Conservation (phyloP, 1,140 invertebrate species). For the Heliconius hewitsoni region DNA sequence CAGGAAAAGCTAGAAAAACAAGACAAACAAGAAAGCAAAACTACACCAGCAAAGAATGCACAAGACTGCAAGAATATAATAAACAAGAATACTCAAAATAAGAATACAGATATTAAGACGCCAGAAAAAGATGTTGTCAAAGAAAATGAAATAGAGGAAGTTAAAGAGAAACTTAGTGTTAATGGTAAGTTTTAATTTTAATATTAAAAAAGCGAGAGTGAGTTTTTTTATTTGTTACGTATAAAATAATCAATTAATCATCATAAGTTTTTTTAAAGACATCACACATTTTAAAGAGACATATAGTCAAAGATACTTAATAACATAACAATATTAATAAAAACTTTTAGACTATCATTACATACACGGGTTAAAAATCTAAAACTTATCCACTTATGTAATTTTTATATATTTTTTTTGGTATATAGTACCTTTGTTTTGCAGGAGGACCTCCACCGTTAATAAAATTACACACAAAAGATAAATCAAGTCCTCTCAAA, state of each 20-base stretch:
- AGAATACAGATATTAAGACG: constrained; percentile 10
- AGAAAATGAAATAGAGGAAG: constrained; percentile 34
- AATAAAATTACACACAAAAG: constrained; percentile 64
- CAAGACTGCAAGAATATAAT: constrained; percentile 22
- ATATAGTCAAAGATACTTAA: too few relatives aligned
- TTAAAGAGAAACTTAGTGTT: constrained; percentile 58
- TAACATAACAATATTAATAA: too few relatives aligned
- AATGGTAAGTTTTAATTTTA: constrained; percentile 53
- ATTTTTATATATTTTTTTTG: neutral
- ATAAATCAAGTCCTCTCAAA: constrained; percentile 58
- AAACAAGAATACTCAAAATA: constrained; percentile 13
- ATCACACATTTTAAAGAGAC: too few relatives aligned
- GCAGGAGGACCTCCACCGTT: constrained; percentile 69
- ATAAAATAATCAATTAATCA: neutral
- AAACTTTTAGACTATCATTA: too few relatives aligned
- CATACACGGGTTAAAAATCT: too few relatives aligned
- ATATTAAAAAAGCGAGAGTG: too few relatives aligned
- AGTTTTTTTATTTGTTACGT: too few relatives aligned
- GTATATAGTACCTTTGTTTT: constrained; percentile 30
- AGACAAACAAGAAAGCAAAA: constrained; percentile 37
- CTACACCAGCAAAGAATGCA: constrained; percentile 36
- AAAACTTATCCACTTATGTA: too few relatives aligned
- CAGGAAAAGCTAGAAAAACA: constrained; percentile 30
- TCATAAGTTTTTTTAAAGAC: too few relatives aligned
- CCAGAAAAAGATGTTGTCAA: constrained; percentile 20